These are phyloP conservation scores for Ophion ventricosus DNA, from an alignment of 2,888 invertebrate genomes.

Conservation along the genomic window DNA sequence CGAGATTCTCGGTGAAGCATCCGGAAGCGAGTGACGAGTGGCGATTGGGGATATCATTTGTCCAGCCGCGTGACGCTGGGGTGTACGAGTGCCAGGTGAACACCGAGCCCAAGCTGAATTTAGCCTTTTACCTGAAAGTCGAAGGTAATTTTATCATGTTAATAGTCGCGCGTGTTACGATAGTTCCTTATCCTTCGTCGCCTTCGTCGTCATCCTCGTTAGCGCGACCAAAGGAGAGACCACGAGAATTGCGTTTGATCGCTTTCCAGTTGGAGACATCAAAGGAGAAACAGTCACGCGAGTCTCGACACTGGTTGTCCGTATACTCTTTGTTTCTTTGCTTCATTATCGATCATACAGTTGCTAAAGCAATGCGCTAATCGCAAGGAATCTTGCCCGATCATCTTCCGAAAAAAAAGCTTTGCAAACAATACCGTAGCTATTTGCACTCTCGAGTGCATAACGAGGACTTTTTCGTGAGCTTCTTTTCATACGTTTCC, in stretches of 20 bases:
- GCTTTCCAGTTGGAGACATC: conserved; percentile 15
- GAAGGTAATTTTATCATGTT: conserved; percentile 87
- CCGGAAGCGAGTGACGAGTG: conserved; percentile 94
- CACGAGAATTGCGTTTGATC: conserved; percentile 22
- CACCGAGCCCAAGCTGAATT: conserved; percentile 94
- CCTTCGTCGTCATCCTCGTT: conserved; percentile 60
- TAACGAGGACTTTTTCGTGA: conserved; percentile 5
- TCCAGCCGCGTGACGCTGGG: conserved; percentile 92
- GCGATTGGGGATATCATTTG: conserved; percentile 93
- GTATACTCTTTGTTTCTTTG: no score
- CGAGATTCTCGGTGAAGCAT: conserved; percentile 92
- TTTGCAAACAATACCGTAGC: conserved; percentile 15
- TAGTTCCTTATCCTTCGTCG: conserved; percentile 43
- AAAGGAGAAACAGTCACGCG: neutral
- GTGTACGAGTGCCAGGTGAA: conserved; percentile 96
- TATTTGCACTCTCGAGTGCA: conserved; percentile 27
- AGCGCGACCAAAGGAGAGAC: conserved; percentile 3
- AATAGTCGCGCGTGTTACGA: conserved; percentile 14
- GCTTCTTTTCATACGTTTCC: neutral
- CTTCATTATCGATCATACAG: neutral
- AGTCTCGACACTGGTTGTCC: no score
- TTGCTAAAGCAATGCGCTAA: no score
- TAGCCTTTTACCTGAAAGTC: conserved; percentile 91
- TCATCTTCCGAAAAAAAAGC: neutral
- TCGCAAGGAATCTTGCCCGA: neutral